These are phyloP conservation scores for Squalus acanthias DNA, from an alignment of 2,797 vertebrate genomes.

Conservation along the genomic window DNA sequence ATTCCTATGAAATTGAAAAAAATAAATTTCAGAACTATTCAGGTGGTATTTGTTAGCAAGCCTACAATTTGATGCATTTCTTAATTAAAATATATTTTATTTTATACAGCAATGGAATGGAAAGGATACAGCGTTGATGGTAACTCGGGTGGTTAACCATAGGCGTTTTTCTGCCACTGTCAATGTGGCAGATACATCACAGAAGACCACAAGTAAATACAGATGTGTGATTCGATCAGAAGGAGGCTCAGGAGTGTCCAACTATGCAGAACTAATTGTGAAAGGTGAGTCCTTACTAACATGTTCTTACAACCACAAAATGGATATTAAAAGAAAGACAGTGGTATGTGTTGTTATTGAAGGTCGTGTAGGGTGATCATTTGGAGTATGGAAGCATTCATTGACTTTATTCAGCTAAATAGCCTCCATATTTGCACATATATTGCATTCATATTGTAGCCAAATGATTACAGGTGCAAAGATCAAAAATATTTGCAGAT, in stretches of 20 bases:
- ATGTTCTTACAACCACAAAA: not conserved
- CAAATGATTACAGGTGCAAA: not conserved
- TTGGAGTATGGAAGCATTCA: not conserved
- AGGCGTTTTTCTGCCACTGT: conserved; percentile 86
- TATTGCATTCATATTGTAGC: not conserved
- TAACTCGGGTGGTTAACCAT: conserved; percentile 91
- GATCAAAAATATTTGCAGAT: not conserved
- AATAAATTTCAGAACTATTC: not conserved
- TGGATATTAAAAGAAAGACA: not conserved
- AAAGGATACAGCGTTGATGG: conserved; percentile 85
- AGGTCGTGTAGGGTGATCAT: not conserved
- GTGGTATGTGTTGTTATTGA: not conserved
- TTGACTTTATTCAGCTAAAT: not conserved
- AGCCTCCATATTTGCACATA: not conserved
- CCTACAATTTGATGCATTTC: not conserved
- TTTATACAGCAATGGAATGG: conserved; percentile 86
- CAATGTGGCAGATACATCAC: conserved; percentile 83
- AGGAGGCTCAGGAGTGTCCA: conserved; percentile 87
- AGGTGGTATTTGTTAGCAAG: not conserved
- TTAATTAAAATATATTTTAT: conserved; percentile 28
- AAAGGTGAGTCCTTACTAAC: conserved; percentile 65
- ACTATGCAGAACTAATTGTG: conserved; percentile 87
- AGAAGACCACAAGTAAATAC: conserved; percentile 86
- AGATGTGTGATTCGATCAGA: conserved; percentile 89
- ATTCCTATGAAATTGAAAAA: not conserved